Conservation (phyloP, 2,113 vertebrate genomes). For the Notechis scutatus region DNA sequence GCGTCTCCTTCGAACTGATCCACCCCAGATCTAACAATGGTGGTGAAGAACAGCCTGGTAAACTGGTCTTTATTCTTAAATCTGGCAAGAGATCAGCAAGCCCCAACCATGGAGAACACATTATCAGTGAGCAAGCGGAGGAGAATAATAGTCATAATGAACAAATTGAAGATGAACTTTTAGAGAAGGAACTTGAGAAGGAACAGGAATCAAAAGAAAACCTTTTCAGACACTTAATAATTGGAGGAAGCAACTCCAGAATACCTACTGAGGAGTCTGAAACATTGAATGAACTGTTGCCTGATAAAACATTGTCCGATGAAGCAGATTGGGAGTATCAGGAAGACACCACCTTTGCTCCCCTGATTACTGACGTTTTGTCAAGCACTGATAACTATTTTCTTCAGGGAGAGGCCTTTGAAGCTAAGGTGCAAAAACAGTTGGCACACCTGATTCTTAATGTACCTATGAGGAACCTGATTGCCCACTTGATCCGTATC, state of each 20-base stretch:
- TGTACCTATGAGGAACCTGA: not conserved
- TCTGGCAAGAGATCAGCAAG: not conserved
- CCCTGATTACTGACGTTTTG: not conserved
- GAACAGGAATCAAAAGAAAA: not conserved
- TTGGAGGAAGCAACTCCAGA: not conserved
- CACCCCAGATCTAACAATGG: too few species aligned
- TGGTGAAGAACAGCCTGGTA: not conserved
- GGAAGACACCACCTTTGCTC: not conserved
- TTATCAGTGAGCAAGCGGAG: not conserved
- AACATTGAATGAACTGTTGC: not conserved
- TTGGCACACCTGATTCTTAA: not conserved
- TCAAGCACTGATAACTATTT: not conserved
- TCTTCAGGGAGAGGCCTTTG: not conserved
- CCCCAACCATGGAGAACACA: too few species aligned
- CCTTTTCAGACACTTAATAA: not conserved
- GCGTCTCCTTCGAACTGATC: too few species aligned
- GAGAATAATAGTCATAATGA: not conserved
- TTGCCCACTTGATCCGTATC: not conserved
- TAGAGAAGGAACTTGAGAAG: not conserved
- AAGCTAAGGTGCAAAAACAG: not conserved
- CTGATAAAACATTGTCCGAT: not conserved
- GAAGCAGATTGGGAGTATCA: not conserved
- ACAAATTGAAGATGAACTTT: not conserved
- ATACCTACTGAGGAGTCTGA: not conserved
- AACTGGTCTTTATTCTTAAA: not conserved